These are phyloP conservation scores for Polyergus mexicanus DNA, from an alignment of 1,140 invertebrate species.

Conservation along the genomic window DNA sequence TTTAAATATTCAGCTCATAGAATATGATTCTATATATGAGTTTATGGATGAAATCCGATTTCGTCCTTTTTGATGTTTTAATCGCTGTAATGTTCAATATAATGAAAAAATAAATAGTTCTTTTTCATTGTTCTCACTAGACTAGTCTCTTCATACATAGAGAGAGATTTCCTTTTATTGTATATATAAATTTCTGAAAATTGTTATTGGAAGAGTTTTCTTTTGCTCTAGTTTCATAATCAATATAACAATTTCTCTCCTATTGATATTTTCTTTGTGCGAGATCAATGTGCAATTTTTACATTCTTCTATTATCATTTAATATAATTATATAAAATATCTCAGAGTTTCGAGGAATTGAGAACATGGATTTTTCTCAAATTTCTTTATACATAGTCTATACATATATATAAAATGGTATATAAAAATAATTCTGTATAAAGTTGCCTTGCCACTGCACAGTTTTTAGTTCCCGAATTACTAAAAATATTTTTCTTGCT, in stretches of 20 bases:
- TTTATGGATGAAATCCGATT: constrained; percentile 7
- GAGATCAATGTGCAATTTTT: neutral
- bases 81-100: constrained; percentile 54
- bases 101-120: constrained; percentile 46
- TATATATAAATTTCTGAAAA: constrained; percentile 7
- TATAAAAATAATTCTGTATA: constrained; percentile 2
- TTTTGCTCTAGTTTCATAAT: neutral
- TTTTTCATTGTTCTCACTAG: constrained; percentile 25
- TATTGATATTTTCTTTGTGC: neutral
- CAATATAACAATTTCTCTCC: neutral
- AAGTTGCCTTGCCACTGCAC: neutral
- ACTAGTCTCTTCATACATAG: neutral
- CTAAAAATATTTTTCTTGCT: neutral
- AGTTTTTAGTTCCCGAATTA: neutral
- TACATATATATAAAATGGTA: neutral
- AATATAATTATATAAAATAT: constrained; percentile 12
- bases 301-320: neutral
- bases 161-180: neutral
- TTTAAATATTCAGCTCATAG: neutral
- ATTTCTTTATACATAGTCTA: neutral
- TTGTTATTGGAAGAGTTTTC: neutral
- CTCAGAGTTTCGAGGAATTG: neutral
- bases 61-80: constrained; percentile 52
- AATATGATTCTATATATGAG: constrained; percentile 37
- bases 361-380: neutral